Evolutionary conservation across 2,888 invertebrate species (phyloP).

Genomic region (Palloptera scutellata): DNA sequence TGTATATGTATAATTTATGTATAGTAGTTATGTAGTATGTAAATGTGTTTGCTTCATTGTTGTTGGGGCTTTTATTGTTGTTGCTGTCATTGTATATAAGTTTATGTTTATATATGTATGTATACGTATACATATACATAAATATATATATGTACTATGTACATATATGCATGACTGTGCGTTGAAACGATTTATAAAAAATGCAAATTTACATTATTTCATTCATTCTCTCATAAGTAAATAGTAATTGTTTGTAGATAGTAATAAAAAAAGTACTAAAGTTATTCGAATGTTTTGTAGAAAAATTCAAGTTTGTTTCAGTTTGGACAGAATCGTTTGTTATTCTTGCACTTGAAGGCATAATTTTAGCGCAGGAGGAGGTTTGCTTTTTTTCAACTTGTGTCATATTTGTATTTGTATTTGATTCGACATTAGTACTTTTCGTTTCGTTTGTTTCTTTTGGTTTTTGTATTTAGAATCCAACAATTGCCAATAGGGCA

Average conservation of each 20-base stretch:
- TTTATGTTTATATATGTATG: too few relatives aligned
- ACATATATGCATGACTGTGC: too few relatives aligned
- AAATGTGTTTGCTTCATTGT: too few relatives aligned
- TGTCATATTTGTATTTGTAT: too few relatives aligned
- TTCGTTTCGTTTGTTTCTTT: constrained; percentile 35
- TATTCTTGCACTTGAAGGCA: constrained; percentile 22
- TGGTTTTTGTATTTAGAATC: constrained; percentile 54
- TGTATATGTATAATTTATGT: too few relatives aligned
- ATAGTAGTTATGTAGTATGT: constrained; percentile 2
- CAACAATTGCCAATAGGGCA: constrained; percentile 85
- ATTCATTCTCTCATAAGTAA: too few relatives aligned
- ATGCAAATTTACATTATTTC: too few relatives aligned
- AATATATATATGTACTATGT: too few relatives aligned
- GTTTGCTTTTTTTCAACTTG: constrained; percentile 10
- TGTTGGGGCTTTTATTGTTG: too few relatives aligned
- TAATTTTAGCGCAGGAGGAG: constrained; percentile 25
- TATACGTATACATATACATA: too few relatives aligned
- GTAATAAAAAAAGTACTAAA: background rate
- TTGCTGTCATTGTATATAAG: too few relatives aligned
- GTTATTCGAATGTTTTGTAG: background rate
- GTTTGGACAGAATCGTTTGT: constrained; percentile 1
- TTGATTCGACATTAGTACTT: background rate
- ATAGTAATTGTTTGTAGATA: background rate
- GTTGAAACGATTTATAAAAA: too few relatives aligned
- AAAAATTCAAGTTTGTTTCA: background rate